Base-by-base conservation (phyloP, 1,140 invertebrate species). In the Marisa cornuarietis region DNA sequence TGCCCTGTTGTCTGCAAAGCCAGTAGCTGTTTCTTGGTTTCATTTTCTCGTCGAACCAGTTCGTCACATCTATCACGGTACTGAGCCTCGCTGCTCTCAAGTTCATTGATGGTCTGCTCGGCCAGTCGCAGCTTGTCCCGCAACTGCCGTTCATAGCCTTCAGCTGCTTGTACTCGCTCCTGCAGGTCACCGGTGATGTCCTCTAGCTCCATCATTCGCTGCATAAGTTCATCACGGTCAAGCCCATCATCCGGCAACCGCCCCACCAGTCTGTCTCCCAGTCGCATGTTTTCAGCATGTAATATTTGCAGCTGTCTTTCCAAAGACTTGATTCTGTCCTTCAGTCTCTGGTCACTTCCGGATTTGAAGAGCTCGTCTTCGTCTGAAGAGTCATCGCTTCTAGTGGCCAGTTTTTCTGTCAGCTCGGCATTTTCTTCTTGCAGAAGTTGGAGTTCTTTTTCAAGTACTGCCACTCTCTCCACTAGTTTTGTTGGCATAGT, bases 81-180 rank as follows among this genome's bases (percentile, higher is more conserved):
- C 31, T 79, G 73, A 31, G 79, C 83, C 75, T 90, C 89, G 80
- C 80, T 86, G 49, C 71, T 75, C 74, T 89, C 88, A 9, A 88
- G 80, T 26, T 90, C 87, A 79, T 85, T 86, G 65, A 88, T 85
- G 26, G 85, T 87, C 31, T 86, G 81, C 61, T 90, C 88, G 31
- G 87, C 84, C 26, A 87, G 79, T 76, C 85, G 86, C 24, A 89
- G 73, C 78, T 86, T 86, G 22, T 88, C 87, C 75, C 83, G 80
- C n/a, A 83, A 52, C 42, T 88, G 87, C 54, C 84, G 82, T 71
- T 89, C 88, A 7, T 83, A 74, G 0, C 81, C 74, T 69, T 89
- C 87, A n/a, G 84, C 76, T 24, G 79, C 82, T 31, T 86, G 82
- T 0, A 88, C 71, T 75, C 83, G 77, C 63, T 90, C 86, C 66